Conservation (phyloP, 2,113 vertebrate genomes). For the Entelurus aequoreus region DNA sequence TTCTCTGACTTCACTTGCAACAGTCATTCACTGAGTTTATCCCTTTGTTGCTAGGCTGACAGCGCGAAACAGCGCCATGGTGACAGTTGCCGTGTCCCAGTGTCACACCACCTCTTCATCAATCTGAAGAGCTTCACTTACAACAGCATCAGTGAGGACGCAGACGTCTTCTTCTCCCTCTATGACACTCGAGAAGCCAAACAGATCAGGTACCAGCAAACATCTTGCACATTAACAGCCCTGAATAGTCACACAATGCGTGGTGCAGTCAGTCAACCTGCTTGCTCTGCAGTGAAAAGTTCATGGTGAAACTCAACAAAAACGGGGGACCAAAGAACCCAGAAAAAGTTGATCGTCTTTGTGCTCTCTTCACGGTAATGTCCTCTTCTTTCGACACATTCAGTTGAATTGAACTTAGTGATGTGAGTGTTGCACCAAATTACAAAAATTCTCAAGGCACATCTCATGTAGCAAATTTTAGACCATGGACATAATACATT, state of each 20-base stretch:
- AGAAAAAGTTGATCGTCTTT: slow-evolving; percentile 92
- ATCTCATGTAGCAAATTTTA: too few relatives aligned
- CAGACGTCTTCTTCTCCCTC: slow-evolving; percentile 90
- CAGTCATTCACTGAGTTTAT: slow-evolving; percentile 26
- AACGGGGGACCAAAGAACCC: slow-evolving; percentile 93
- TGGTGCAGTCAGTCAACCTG: slow-evolving; percentile 28
- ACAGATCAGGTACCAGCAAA: slow-evolving; percentile 83
- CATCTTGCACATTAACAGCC: not conserved
- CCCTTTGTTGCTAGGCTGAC: slow-evolving; percentile 75
- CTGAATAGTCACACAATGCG: not conserved
- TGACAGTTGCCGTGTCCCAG: slow-evolving; percentile 83
- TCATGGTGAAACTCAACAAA: slow-evolving; percentile 96
- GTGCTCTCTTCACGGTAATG: slow-evolving; percentile 90
- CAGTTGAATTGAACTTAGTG: not conserved
- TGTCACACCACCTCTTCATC: slow-evolving; percentile 94
- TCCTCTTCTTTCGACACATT: not conserved
- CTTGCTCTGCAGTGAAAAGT: slow-evolving; percentile 84
- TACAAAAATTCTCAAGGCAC: not conserved
- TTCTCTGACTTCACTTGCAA: slow-evolving; percentile 6
- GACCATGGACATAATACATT: too few relatives aligned
- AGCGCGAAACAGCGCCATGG: slow-evolving; percentile 84
- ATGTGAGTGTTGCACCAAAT: not conserved
- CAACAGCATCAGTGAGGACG: slow-evolving; percentile 95
- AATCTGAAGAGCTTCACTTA: slow-evolving; percentile 97
- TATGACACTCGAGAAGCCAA: slow-evolving; percentile 92